Evolutionary conservation across 1,140 invertebrate species (phyloP).

Genomic region (Brachionus paranguensis): DNA sequence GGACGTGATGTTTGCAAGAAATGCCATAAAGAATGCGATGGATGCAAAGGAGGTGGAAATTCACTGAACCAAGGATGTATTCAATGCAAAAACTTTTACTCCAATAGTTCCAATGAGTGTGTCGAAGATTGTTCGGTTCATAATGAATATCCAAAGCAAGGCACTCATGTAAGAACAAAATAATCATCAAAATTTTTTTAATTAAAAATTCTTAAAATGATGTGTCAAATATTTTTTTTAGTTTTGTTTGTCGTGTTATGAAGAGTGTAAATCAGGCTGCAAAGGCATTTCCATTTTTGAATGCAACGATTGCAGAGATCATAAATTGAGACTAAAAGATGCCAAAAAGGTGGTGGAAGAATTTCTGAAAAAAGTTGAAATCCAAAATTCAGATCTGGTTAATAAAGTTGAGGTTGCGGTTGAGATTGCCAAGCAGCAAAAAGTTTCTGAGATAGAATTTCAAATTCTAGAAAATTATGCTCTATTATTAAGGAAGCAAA

Average conservation of each 20-base stretch:
- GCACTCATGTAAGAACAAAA: background rate
- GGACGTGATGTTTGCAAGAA: background rate
- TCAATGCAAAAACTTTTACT: constrained; percentile 3
- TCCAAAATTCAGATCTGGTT: background rate
- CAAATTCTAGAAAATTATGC: background rate
- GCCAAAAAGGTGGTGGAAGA: background rate
- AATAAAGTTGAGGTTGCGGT: background rate
- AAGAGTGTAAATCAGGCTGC: background rate
- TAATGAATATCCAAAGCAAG: background rate
- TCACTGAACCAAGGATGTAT: background rate
- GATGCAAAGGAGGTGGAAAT: background rate
- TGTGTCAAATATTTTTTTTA: background rate
- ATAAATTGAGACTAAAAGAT: background rate
- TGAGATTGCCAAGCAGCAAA: background rate
- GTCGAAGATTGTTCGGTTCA: background rate
- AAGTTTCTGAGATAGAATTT: background rate
- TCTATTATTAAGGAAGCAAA: background rate
- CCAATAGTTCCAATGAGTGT: background rate
- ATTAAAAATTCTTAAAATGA: background rate
- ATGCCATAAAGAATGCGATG: constrained; percentile 14
- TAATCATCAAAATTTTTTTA: background rate
- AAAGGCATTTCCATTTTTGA: background rate
- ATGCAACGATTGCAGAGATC: constrained; percentile 1
- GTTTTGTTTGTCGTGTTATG: background rate
- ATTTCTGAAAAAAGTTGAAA: background rate